Base-by-base conservation (phyloP, 2,888 invertebrate species). In the Leptopilina myrica region DNA sequence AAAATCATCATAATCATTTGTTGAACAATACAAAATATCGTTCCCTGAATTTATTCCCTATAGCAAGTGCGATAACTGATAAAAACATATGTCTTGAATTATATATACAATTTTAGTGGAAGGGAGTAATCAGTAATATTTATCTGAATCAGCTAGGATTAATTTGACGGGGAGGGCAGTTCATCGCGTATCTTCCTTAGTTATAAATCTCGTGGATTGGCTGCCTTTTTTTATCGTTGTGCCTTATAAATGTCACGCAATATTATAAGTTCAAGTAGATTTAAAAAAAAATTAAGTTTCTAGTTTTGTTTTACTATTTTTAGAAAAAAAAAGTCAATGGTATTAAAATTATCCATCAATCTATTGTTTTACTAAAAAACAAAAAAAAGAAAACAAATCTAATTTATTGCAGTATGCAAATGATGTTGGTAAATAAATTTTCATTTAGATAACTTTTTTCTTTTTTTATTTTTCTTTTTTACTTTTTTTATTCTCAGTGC, bases 41-140 rank as follows among this genome's bases (percentile, higher is more conserved):
- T 73, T 14, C 26, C 73, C 53, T 73, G 73, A 53, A 53, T 53
- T 56, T 73, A 8, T 56, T 73, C 33, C 49, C 26, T 56, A 11
- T 49, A 56, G 20, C 73, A 73, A 49, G 26, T 56, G 53, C n/a
- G 73, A 15, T 62, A 62, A 62, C 62, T 62, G 62, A 73, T 73
- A 73, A 73, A 49, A 49, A 56, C 53, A 56, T 53, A 14, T 56
- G n/a, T 73, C n/a, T 26, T 46, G 11, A 73, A 73, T 33, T 33
- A 33, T 33, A 33, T 53, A 53, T 49, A n/a, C 33, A 73, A 53
- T 12, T 8, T 43, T 43, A 33, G 43, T 73, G 83, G 84, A 83
- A 82, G 81, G 77, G 80, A 80, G 85, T 87, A 88, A 89, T 88
- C 89, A 85, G 88, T 82, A 78, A 82, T 86, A 86, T 87, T 86